phyloP scores from a whole-genome alignment of 2,113 vertebrate species.

The Melanotaenia duboulayi region DNA sequence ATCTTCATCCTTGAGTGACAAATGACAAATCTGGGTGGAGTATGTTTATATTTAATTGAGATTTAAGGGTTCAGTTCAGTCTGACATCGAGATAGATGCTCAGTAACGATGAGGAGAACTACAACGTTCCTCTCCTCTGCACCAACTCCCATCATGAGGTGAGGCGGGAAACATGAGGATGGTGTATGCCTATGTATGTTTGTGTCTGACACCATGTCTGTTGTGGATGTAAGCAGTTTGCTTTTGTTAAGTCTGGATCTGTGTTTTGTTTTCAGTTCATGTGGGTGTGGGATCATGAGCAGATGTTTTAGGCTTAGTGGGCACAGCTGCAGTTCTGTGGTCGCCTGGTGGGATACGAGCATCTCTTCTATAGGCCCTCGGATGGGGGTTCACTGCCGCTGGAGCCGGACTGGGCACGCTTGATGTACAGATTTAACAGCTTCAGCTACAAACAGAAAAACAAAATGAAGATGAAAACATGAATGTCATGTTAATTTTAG shows the following conservation, averaged over 20 bases:
- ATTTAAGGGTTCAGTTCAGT: constrained; percentile 48
- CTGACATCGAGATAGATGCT: constrained; percentile 35
- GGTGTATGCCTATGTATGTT: constrained; percentile 25
- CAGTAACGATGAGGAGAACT: constrained; percentile 25
- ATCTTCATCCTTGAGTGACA: constrained; percentile 55
- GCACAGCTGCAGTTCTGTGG: constrained; percentile 70
- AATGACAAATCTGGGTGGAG: constrained; percentile 50
- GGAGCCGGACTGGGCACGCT: constrained; percentile 94
- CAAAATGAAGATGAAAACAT: neutral
- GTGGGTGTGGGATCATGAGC: constrained; percentile 50
- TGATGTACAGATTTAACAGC: constrained; percentile 97
- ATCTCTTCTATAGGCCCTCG: constrained; percentile 87
- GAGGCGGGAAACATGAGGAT: constrained; percentile 36
- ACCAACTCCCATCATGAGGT: constrained; percentile 38
- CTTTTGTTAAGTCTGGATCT: constrained; percentile 3
- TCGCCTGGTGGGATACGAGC: constrained; percentile 48
- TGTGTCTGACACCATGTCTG: constrained; percentile 22
- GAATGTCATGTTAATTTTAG: neutral
- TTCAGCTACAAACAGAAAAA: constrained; percentile 87
- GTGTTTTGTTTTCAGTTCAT: constrained; percentile 42
- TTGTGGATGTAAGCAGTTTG: constrained; percentile 54
- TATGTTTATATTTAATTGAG: constrained; percentile 27
- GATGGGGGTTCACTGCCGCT: constrained; percentile 86
- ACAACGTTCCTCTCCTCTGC: constrained; percentile 45
- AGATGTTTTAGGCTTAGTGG: constrained; percentile 47